Percentiles rank a stretch among this genome's conserved stretches.
These are phyloP conservation scores for Ephialtes manifestator DNA, from an alignment of 2,888 invertebrate genomes.

Conservation along the genomic window DNA sequence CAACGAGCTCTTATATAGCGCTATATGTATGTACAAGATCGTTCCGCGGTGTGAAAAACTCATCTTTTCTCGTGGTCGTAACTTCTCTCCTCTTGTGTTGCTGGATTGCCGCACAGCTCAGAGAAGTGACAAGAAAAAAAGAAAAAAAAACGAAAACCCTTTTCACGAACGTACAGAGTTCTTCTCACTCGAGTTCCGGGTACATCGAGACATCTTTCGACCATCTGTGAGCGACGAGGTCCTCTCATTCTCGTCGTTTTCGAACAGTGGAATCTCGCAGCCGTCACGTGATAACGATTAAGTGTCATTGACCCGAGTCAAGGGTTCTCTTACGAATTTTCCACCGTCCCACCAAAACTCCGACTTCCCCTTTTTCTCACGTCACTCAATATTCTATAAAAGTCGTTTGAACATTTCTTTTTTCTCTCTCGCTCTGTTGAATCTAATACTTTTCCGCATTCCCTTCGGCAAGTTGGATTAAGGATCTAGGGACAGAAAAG, in stretches of 20 bases:
- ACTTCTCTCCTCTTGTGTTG: constrained; percentile 14
- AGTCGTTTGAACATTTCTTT: not conserved
- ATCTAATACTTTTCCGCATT: not conserved
- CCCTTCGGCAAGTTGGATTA: not conserved
- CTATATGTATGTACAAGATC: not conserved
- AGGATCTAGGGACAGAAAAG: not conserved
- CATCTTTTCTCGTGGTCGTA: constrained; percentile 48
- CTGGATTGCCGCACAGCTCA: not conserved
- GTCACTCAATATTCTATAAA: constrained; percentile 22
- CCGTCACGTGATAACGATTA: constrained; percentile 54
- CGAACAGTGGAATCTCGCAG: constrained; percentile 2
- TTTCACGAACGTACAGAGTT: constrained; percentile 30
- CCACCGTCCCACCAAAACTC: not conserved
- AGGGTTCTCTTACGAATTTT: constrained; percentile 29
- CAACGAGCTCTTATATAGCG: not conserved
- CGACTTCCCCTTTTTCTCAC: constrained; percentile 17
- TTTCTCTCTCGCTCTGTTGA: not conserved
- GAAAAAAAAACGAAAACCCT: constrained; percentile 27
- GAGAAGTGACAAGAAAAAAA: constrained; percentile 21
- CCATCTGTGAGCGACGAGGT: constrained; percentile 47
- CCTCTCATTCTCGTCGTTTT: not conserved
- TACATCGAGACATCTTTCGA: constrained; percentile 62
- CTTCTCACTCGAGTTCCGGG: constrained; percentile 61
- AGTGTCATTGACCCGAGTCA: constrained; percentile 43
- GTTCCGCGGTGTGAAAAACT: constrained; percentile 52